These are phyloP conservation scores for Magallana gigas DNA, from an alignment of 1,140 invertebrate species.

Conservation along the genomic window DNA sequence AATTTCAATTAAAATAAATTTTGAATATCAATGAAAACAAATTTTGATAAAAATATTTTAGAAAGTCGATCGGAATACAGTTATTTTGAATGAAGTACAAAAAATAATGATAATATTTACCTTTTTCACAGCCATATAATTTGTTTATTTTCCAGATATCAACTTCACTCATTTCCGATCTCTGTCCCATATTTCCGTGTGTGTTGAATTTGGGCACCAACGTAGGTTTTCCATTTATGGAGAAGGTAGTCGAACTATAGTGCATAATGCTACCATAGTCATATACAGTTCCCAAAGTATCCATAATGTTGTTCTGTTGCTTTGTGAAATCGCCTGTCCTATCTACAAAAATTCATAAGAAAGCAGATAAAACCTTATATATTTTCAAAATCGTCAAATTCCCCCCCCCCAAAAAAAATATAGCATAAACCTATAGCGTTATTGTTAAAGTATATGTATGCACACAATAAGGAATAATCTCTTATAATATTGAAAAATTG, in stretches of 20 bases:
- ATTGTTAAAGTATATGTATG: too few relatives aligned
- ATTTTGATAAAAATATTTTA: too few relatives aligned
- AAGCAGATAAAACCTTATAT: too few relatives aligned
- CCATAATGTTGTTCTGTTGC: slow-evolving; percentile 42
- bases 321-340: slow-evolving; percentile 50
- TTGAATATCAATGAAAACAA: too few relatives aligned
- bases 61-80: too few relatives aligned
- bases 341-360: neutral
- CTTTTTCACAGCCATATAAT: slow-evolving; percentile 62
- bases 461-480: too few relatives aligned
- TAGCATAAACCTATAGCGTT: too few relatives aligned
- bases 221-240: slow-evolving; percentile 74
- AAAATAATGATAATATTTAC: neutral
- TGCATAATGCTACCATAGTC: slow-evolving; percentile 80
- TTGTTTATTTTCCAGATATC: slow-evolving; percentile 71
- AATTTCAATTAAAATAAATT: too few relatives aligned
- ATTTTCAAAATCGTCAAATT: too few relatives aligned
- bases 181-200: slow-evolving; percentile 65
- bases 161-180: slow-evolving; percentile 63
- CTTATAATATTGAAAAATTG: too few relatives aligned
- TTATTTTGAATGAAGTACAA: too few relatives aligned
- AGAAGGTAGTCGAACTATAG: slow-evolving; percentile 77
- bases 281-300: slow-evolving; percentile 65
- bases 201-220: slow-evolving; percentile 68
- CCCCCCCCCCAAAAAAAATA: too few relatives aligned